These are phyloP conservation scores for Odocoileus hemionus DNA, from an alignment of 2,113 vertebrate genomes.

Conservation along the genomic window DNA sequence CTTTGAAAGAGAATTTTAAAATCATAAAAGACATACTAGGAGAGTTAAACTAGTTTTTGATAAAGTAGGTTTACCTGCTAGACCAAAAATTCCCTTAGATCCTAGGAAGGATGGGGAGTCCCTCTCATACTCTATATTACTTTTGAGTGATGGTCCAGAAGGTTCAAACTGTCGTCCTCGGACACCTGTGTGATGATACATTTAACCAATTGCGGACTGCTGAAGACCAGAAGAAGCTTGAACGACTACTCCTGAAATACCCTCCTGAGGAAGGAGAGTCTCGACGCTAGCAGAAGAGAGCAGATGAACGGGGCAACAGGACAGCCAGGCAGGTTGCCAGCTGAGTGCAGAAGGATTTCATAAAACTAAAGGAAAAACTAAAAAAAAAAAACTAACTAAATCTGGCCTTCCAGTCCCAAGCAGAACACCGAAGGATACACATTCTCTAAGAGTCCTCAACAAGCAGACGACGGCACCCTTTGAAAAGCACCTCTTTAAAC, in stretches of 20 bases:
- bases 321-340: constrained; percentile 98
- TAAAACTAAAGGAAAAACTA: constrained; percentile 80
- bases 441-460: constrained; percentile 93
- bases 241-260: constrained; percentile 93
- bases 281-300: constrained; percentile 96
- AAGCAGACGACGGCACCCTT: constrained; percentile 94
- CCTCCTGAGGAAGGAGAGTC: constrained; percentile 97
- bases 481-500: constrained; percentile 97
- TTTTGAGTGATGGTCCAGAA: constrained; percentile 81
- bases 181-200: constrained; percentile 91
- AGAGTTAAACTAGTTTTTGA: constrained; percentile 95
- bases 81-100: constrained; percentile 95
- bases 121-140: constrained; percentile 90
- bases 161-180: constrained; percentile 35
- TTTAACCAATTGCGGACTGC: constrained; percentile 98
- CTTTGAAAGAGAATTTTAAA: constrained; percentile 95
- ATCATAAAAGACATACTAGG: constrained; percentile 94
- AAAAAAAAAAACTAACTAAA: constrained; percentile 90
- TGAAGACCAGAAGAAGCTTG: constrained; percentile 98
- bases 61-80: constrained; percentile 93
- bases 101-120: constrained; percentile 92
- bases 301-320: constrained; percentile 93
- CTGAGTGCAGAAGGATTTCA: constrained; percentile 98
- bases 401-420: constrained; percentile 98
- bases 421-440: constrained; percentile 96